Percentiles rank a stretch among this genome's conserved stretches.
phyloP scores from a whole-genome alignment of 2,113 vertebrate species.

The Rhinolophus ferrumequinum region DNA sequence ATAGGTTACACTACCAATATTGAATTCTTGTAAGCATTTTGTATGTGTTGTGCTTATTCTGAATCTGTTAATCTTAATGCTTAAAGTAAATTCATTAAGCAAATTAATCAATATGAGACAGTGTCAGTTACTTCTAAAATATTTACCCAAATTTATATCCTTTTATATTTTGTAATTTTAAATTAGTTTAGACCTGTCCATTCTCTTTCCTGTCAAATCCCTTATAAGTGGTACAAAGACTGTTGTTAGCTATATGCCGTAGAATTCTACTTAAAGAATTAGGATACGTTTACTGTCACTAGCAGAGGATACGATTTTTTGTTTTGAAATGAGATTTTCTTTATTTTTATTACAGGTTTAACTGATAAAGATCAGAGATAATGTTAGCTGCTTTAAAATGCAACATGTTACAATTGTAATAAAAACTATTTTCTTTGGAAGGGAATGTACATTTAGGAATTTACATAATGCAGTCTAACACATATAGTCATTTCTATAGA shows the following conservation, averaged over 20 bases:
- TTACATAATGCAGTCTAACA: background rate
- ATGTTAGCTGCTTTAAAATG: constrained; percentile 13
- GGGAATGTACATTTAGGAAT: background rate
- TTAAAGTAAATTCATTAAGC: constrained; percentile 12
- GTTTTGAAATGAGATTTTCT: constrained; percentile 37
- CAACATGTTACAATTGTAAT: background rate
- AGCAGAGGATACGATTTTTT: background rate
- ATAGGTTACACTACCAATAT: background rate
- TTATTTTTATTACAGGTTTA: background rate
- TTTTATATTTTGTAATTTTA: constrained; percentile 26
- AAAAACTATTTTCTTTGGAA: constrained; percentile 26
- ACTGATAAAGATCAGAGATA: background rate
- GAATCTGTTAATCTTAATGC: constrained; percentile 2
- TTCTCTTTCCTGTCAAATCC: background rate
- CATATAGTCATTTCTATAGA: background rate
- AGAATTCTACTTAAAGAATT: constrained; percentile 6
- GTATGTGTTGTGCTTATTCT: background rate
- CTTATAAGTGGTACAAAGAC: background rate
- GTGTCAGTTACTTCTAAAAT: background rate
- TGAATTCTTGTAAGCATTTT: background rate
- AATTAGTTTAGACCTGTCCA: background rate
- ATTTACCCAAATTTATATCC: background rate
- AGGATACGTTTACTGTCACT: background rate
- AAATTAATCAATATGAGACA: background rate
- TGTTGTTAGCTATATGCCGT: background rate